Conservation (phyloP, 2,888 invertebrate genomes). For the Cistogaster globosa region DNA sequence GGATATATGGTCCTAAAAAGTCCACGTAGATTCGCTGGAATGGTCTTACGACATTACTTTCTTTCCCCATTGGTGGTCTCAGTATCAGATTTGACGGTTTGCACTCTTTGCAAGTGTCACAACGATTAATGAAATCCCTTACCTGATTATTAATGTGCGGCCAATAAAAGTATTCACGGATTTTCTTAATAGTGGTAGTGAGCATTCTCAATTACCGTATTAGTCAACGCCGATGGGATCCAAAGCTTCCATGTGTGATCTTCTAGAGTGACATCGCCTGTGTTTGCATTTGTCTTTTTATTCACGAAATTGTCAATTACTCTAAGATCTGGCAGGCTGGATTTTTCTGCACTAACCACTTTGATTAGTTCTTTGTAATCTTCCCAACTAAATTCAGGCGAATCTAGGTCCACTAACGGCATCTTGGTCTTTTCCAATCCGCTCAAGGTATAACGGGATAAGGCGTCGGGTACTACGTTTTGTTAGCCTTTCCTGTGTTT, state of each 20-base stretch:
- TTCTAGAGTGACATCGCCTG: neutral
- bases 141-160: neutral
- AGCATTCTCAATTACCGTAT: neutral
- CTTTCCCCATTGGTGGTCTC: neutral
- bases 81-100: neutral
- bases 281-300: neutral
- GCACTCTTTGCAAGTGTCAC: neutral
- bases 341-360: neutral
- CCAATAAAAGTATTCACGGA: neutral
- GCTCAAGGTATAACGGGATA: neutral
- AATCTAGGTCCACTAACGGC: neutral
- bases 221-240: neutral
- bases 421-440: neutral
- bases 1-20: too few species aligned
- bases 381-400: neutral
- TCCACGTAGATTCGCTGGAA: too few species aligned
- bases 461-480: neutral
- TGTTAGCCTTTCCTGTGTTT: neutral
- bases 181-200: neutral
- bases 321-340: neutral
- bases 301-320: neutral
- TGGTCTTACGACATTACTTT: too few species aligned
- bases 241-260: neutral
- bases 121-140: neutral
- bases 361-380: neutral